Conservation (phyloP, 2,113 vertebrate species). For the Anhinga anhinga region DNA sequence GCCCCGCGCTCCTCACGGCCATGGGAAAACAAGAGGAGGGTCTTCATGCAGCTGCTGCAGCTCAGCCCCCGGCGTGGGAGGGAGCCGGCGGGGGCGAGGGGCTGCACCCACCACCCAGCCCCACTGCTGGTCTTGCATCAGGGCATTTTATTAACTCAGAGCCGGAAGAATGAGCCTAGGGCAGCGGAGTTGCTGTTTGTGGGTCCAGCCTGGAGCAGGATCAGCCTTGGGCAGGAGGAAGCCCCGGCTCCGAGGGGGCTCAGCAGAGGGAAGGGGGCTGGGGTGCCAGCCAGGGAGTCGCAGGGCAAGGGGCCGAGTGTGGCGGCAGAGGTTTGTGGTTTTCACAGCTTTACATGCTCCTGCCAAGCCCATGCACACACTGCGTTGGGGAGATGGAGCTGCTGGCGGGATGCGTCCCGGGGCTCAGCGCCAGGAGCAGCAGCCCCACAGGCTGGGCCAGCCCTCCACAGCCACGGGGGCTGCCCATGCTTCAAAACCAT, state of each 20-base stretch:
- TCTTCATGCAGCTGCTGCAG: not conserved
- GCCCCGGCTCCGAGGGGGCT: rapidly evolving
- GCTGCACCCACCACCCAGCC: not conserved
- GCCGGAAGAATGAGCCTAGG: not conserved
- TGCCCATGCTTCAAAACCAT: not conserved
- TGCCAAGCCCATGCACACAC: rapidly evolving
- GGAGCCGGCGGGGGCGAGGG: not conserved
- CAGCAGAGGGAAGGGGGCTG: not conserved
- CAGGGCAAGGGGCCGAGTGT: rapidly evolving
- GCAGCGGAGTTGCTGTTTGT: not conserved
- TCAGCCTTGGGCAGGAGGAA: not conserved
- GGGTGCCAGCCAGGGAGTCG: not conserved
- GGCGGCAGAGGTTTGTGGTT: not conserved
- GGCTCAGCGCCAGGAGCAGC: not conserved
- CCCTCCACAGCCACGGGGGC: not conserved
- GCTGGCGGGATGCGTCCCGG: not conserved
- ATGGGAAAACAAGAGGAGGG: not conserved
- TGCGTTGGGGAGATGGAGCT: rapidly evolving
- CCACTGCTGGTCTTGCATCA: rapidly evolving
- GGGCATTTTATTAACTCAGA: not conserved
- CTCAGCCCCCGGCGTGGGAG: rapidly evolving
- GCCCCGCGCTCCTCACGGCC: not conserved
- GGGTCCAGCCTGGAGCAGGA: not conserved
- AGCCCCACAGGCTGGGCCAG: not conserved
- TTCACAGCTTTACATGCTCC: rapidly evolving